phyloP scores from a whole-genome alignment of 2,888 invertebrate species.

The Anorthoa munda region DNA sequence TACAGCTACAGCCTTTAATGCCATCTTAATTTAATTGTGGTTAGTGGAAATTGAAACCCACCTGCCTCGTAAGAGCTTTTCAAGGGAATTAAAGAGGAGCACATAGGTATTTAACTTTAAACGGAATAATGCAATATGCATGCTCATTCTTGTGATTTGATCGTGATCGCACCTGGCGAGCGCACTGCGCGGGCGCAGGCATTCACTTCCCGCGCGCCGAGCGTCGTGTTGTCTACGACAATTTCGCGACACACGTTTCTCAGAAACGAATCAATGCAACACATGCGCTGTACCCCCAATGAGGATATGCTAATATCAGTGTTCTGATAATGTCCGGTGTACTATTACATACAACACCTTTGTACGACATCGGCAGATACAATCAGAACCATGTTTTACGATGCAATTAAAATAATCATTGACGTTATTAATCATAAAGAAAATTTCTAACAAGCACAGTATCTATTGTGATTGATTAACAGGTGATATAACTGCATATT shows the following conservation, averaged over 20 bases:
- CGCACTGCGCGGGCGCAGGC: slow-evolving; percentile 52
- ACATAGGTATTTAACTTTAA: slow-evolving; percentile 56
- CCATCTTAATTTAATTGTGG: background rate
- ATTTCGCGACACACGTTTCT: slow-evolving; percentile 79
- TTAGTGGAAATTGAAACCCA: background rate
- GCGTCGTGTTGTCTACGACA: slow-evolving; percentile 79
- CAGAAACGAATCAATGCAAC: slow-evolving; percentile 80
- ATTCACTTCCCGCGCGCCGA: slow-evolving; percentile 60
- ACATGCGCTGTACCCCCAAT: slow-evolving; percentile 78
- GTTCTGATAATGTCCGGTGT: slow-evolving; percentile 81
- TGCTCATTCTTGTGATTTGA: slow-evolving; percentile 69
- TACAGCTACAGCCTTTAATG: background rate
- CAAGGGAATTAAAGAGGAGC: slow-evolving; percentile 27
- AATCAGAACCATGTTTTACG: slow-evolving; percentile 26
- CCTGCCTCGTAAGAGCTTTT: slow-evolving; percentile 11
- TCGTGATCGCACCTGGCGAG: slow-evolving; percentile 81
- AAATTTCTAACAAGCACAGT: slow-evolving; percentile 39
- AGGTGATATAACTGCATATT: slow-evolving; percentile 49
- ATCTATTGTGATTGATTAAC: slow-evolving; percentile 53
- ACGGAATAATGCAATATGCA: slow-evolving; percentile 64
- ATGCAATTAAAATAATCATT: slow-evolving; percentile 43
- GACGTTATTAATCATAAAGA: slow-evolving; percentile 45
- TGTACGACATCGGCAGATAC: slow-evolving; percentile 32
- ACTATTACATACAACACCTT: slow-evolving; percentile 73
- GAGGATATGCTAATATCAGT: slow-evolving; percentile 83